These are phyloP conservation scores for Philopotamus ludificatus DNA, from an alignment of 1,140 invertebrate species.

Conservation along the genomic window DNA sequence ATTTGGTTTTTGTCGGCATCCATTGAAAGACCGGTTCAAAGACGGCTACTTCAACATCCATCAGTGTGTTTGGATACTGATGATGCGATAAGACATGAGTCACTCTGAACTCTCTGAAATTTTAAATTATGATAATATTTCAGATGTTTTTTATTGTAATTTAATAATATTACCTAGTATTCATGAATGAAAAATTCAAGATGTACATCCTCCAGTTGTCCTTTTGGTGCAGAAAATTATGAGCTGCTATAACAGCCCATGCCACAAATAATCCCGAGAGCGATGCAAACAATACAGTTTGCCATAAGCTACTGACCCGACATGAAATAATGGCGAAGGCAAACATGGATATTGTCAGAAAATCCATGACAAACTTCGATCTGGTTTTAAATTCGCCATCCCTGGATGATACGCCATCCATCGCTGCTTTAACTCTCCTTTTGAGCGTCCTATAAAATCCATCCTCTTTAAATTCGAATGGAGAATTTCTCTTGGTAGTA, in stretches of 20 bases:
- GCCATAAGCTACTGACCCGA: background rate
- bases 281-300: conserved; percentile 3
- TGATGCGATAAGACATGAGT: conserved; percentile 79
- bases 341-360: conserved; percentile 10
- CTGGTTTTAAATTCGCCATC: conserved; percentile 26
- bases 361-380: conserved; percentile 24
- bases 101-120: conserved; percentile 73
- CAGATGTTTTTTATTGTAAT: too few relatives aligned
- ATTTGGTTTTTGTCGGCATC: conserved; percentile 23
- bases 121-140: too few relatives aligned
- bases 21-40: conserved; percentile 61
- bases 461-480: conserved; percentile 66
- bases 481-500: conserved; percentile 58
- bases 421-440: conserved; percentile 54
- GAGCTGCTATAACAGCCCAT: conserved; percentile 61
- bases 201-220: conserved; percentile 83
- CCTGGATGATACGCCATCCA: conserved; percentile 49
- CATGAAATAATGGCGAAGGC: conserved; percentile 17
- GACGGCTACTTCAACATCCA: conserved; percentile 72
- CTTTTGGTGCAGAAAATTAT: conserved; percentile 81
- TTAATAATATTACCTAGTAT: background rate
- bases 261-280: conserved; percentile 51
- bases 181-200: conserved; percentile 68
- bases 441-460: conserved; percentile 72
- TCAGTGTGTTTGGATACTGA: conserved; percentile 74